These are phyloP conservation scores for Portevinia maculata DNA, from an alignment of 2,888 invertebrate species.

Conservation along the genomic window DNA sequence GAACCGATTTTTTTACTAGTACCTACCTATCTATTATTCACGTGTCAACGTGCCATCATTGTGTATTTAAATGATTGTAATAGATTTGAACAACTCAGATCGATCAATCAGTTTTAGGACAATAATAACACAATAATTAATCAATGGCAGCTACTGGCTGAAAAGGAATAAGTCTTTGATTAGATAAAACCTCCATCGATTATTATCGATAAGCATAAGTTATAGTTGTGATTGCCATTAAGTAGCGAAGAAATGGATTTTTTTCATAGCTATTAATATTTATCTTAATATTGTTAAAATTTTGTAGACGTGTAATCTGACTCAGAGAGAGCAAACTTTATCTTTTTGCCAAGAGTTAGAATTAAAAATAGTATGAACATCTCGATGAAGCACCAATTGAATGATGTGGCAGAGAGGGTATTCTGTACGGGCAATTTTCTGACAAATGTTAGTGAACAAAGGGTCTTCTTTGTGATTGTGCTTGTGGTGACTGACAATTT, in stretches of 20 bases:
- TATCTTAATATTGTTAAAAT: not conserved
- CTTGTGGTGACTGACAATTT: too few relatives aligned
- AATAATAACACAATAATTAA: not conserved
- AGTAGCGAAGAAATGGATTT: not conserved
- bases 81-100: not conserved
- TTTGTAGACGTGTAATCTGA: slow-evolving; percentile 35
- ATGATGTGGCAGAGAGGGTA: slow-evolving; percentile 28
- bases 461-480: too few relatives aligned
- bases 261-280: not conserved
- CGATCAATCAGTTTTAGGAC: slow-evolving; percentile 10
- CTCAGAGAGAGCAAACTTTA: too few relatives aligned
- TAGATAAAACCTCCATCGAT: too few relatives aligned
- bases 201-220: too few relatives aligned
- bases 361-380: not conserved
- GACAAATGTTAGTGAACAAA: not conserved
- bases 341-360: not conserved
- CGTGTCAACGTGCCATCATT: slow-evolving; percentile 33
- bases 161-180: not conserved
- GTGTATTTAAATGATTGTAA: slow-evolving; percentile 16
- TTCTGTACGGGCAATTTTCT: not conserved
- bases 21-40: not conserved
- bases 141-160: slow-evolving; percentile 5
- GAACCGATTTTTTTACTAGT: not conserved
- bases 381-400: not conserved
- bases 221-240: too few relatives aligned